phyloP scores from a whole-genome alignment of 2,888 invertebrate species.

The Metacarcinus magister region DNA sequence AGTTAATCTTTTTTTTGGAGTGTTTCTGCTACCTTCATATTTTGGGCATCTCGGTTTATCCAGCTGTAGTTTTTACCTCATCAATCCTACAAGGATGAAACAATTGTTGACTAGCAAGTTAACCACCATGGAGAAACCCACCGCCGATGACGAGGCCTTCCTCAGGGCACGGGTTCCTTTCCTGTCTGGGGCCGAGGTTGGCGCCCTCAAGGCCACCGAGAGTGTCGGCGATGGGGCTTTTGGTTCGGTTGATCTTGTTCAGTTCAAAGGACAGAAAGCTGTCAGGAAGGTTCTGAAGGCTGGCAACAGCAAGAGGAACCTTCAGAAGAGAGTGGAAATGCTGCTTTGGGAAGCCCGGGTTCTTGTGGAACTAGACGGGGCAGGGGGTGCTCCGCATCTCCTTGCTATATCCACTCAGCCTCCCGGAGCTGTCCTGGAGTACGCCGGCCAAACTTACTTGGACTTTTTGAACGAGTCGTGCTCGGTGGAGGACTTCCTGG shows the following conservation, averaged over 20 bases:
- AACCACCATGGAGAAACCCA: no score
- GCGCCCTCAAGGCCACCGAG: not conserved
- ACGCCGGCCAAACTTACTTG: not conserved
- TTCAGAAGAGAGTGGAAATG: no score
- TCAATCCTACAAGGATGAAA: no score
- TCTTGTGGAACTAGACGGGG: not conserved
- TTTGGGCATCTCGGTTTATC: no score
- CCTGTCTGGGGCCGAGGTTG: not conserved
- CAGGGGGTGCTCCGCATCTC: not conserved
- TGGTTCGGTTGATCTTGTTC: not conserved
- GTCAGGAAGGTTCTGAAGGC: no score
- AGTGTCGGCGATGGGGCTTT: not conserved
- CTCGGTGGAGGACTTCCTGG: not conserved
- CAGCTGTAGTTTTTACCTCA: no score
- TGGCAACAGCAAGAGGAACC: no score
- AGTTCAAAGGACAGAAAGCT: not conserved
- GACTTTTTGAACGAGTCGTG: not conserved
- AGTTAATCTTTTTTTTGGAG: no score
- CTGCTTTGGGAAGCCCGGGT: not conserved
- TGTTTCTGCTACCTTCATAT: no score
- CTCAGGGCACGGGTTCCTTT: not conserved
- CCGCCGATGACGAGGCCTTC: no score
- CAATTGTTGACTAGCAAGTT: no score
- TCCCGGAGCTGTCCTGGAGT: not conserved
- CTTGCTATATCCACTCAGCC: not conserved